phyloP scores from a whole-genome alignment of 2,888 invertebrate species.

The Carterocephalus palaemon region DNA sequence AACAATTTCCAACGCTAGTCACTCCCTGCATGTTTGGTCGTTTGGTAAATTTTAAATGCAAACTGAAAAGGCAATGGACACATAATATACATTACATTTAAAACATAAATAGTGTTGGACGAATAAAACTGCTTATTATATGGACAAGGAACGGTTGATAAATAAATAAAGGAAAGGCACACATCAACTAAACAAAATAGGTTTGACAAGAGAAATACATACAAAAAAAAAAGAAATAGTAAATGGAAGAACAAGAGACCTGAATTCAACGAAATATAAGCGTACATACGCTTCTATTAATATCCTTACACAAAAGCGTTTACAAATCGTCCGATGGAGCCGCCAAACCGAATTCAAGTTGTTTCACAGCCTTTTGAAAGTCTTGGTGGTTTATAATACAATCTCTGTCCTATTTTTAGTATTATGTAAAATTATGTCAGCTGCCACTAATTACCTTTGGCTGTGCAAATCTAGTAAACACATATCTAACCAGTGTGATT shows the following conservation, averaged over 20 bases:
- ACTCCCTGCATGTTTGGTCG: not conserved
- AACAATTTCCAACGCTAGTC: conserved; percentile 8
- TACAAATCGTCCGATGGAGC: not conserved
- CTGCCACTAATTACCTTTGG: conserved; percentile 28
- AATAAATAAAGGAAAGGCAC: too few species aligned
- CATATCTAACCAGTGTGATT: too few species aligned
- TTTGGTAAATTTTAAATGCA: conserved; percentile 12
- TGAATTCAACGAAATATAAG: not conserved
- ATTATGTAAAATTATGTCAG: conserved; percentile 23
- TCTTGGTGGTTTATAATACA: conserved; percentile 60
- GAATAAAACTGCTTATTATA: too few species aligned
- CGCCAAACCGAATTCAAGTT: conserved; percentile 64
- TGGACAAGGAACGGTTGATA: too few species aligned
- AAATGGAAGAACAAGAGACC: too few species aligned
- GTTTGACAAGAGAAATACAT: too few species aligned
- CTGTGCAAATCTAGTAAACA: too few species aligned
- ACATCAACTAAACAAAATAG: too few species aligned
- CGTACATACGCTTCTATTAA: not conserved
- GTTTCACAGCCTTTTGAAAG: conserved; percentile 74
- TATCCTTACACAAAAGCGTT: not conserved
- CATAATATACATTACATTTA: too few species aligned
- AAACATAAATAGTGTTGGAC: too few species aligned
- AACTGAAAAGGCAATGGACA: conserved; percentile 12
- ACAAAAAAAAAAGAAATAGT: not conserved
- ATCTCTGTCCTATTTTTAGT: conserved; percentile 49